Evolutionary conservation across 2,888 invertebrate species (phyloP), one percentile per base, ranked within the genome.

Genomic region (Pyrocoelia pectoralis): DNA sequence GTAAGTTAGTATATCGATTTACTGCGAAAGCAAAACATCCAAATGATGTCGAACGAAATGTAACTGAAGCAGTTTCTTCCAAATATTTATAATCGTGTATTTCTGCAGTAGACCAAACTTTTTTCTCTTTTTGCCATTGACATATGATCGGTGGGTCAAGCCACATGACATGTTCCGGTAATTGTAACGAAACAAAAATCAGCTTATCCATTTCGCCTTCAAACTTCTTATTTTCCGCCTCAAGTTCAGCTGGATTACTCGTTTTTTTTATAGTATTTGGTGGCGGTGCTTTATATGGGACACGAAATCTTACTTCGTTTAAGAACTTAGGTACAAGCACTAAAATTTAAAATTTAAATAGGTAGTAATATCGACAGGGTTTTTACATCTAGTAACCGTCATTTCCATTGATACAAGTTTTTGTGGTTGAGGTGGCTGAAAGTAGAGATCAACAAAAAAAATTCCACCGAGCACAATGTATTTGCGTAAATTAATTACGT

Each of bases 1-100:
- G 95, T 92, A 94, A 82, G 77, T 94, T 94, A 59, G 89, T 86
- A 79, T 91, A 94, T 54, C 88, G 86, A 61, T 89, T 85, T 91
- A 89, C 0, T 2, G 56, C 63, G 5, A 66, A 38, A 1, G 56
- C 52, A 19, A 66, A 63, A 17, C 88, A 87, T 0, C 80, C 81
- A 68, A 91, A 83, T 56, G 87, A 85, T 0, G 92, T 91, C 0
- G 90, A 90, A 54, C 93, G 83, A 74, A 94, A 94, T 67, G 91
- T 89, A 43, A 93, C 83, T 0, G 87, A 87, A 3, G 92, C 87
- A 74, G 93, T 92, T 73, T 94, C 94, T 77, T 95, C 95, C 76
- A 93, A 93, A 74, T 90, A 94, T 78, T 93, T 60, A 5, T 79
- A 65, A 61, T 81, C 80, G 64, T 76, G 72, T 0, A 81, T 70